phyloP scores from a whole-genome alignment of 1,140 invertebrate species.

The Pteromalus puparum region DNA sequence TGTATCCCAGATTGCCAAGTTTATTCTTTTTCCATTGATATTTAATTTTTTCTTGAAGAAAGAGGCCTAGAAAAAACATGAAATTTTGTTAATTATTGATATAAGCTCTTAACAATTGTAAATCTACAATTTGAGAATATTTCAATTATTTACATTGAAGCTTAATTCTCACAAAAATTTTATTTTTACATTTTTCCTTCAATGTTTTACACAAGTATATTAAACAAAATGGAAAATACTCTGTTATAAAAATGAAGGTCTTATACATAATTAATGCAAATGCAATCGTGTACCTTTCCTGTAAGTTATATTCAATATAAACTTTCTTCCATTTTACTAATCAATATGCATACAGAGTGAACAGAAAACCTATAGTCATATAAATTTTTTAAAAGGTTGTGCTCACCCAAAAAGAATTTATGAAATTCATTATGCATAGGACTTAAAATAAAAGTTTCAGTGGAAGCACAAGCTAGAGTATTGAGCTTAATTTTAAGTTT shows the following conservation, averaged over 20 bases:
- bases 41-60: slow-evolving; percentile 98
- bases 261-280: background rate
- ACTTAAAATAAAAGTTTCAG: background rate
- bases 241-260: too few relatives aligned
- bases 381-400: too few relatives aligned
- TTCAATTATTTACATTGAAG: too few relatives aligned
- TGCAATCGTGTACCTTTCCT: background rate
- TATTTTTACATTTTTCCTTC: too few relatives aligned
- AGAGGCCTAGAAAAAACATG: slow-evolving; percentile 85
- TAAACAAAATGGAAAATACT: too few relatives aligned
- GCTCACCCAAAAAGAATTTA: too few relatives aligned
- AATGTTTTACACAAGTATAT: too few relatives aligned
- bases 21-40: slow-evolving; percentile 91
- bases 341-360: background rate
- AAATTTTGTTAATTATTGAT: slow-evolving; percentile 46
- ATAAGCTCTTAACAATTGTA: background rate
- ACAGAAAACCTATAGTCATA: background rate
- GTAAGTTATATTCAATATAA: background rate
- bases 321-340: background rate
- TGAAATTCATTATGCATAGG: too few relatives aligned
- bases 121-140: too few relatives aligned
- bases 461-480: background rate
- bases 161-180: too few relatives aligned
- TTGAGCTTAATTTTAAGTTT: background rate
- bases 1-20: slow-evolving; percentile 98